A percentile compares a stretch with the other conserved stretches of the same genome.
phyloP scores from a whole-genome alignment of 2,888 invertebrate genomes.

The Parascotia fuliginaria region DNA sequence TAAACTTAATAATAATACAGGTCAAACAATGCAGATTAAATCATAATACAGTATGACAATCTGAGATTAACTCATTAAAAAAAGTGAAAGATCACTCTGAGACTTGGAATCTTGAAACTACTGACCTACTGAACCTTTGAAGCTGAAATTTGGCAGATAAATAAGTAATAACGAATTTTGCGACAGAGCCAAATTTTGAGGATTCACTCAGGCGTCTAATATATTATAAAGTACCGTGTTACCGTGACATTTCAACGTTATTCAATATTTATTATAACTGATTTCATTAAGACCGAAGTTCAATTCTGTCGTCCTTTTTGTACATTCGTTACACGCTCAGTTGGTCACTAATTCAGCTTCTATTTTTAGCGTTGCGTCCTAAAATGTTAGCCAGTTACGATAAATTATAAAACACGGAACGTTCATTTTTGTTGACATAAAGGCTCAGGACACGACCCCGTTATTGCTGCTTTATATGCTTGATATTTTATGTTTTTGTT shows the following conservation, averaged over 20 bases:
- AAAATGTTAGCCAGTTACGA: conserved; percentile 29
- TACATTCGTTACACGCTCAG: conserved; percentile 28
- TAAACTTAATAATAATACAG: too few relatives aligned
- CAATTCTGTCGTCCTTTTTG: conserved; percentile 27
- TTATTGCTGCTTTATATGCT: conserved; percentile 23
- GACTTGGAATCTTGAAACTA: too few relatives aligned
- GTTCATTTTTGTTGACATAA: conserved; percentile 41
- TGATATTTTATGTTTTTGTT: conserved; percentile 21
- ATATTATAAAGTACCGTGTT: too few relatives aligned
- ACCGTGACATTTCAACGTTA: conserved; percentile 32
- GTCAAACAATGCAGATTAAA: too few relatives aligned
- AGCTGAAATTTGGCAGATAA: too few relatives aligned
- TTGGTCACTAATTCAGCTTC: conserved; percentile 30
- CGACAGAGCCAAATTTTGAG: too few relatives aligned
- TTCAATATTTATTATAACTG: conserved; percentile 45
- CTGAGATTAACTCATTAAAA: too few relatives aligned
- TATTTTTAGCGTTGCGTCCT: conserved; percentile 36
- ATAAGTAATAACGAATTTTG: too few relatives aligned
- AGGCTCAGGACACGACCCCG: conserved; percentile 22
- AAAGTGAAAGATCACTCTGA: too few relatives aligned
- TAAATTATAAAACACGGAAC: conserved; percentile 37
- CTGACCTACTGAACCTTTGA: too few relatives aligned
- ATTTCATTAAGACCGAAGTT: conserved; percentile 31
- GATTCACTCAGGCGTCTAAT: too few relatives aligned
- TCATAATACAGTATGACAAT: too few relatives aligned